A percentile compares a stretch with the other conserved stretches of the same genome.
These are phyloP conservation scores for Panurus biarmicus DNA, from an alignment of 2,113 vertebrate genomes.

Conservation along the genomic window DNA sequence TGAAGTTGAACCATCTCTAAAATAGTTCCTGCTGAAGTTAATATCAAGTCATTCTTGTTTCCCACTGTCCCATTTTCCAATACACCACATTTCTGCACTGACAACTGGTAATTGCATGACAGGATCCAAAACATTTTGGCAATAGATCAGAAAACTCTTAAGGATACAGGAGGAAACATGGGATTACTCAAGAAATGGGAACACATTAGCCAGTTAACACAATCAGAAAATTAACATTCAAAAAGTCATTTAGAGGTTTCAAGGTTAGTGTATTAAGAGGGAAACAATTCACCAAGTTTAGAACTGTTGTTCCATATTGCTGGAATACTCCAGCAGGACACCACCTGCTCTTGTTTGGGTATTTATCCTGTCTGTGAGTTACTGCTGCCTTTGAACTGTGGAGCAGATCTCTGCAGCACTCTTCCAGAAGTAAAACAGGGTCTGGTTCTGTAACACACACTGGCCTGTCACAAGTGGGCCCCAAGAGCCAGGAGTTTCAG, in stretches of 20 bases:
- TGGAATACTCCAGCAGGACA: neutral
- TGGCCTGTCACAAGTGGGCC: neutral
- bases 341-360: accelerated
- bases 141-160: constrained; percentile 27
- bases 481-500: neutral
- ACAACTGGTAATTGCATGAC: neutral
- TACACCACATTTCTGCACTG: neutral
- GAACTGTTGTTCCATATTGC: neutral
- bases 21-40: neutral
- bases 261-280: neutral
- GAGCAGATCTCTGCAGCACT: neutral
- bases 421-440: neutral
- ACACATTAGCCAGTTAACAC: constrained; percentile 5
- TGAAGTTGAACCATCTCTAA: neutral
- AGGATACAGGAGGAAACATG: neutral
- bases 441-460: neutral
- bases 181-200: constrained; percentile 17
- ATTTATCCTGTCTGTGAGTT: neutral
- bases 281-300: neutral
- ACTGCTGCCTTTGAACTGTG: neutral
- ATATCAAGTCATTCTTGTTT: neutral
- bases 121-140: constrained; percentile 25
- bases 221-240: constrained; percentile 19
- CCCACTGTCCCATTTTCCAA: constrained; percentile 3
- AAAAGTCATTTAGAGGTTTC: neutral